Evolutionary conservation across 2,888 invertebrate species (phyloP).

Genomic region (Pedicia rivosa): DNA sequence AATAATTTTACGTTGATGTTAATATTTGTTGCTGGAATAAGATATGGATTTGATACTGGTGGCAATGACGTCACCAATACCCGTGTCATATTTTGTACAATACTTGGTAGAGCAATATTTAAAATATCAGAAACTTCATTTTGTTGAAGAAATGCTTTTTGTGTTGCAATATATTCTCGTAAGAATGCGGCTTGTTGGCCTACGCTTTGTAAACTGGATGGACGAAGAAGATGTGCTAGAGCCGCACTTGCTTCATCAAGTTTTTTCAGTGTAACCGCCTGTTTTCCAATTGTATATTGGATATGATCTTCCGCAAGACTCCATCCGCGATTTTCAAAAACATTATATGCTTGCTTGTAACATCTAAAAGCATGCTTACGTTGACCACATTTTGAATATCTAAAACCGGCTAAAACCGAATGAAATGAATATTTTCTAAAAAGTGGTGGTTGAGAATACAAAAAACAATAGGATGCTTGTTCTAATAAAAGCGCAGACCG

Average conservation of each 20-base stretch:
- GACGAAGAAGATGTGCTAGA: conserved; percentile 60
- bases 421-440: conserved; percentile 91
- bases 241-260: conserved; percentile 53
- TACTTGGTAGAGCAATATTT: conserved; percentile 56
- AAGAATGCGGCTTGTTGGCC: conserved; percentile 67
- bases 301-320: conserved; percentile 90
- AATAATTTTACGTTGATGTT: conserved; percentile 19
- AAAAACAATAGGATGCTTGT: conserved; percentile 87
- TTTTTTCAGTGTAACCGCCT: conserved; percentile 67
- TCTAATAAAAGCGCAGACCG: conserved; percentile 86
- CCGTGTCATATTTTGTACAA: conserved; percentile 49
- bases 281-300: conserved; percentile 82
- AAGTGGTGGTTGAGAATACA: conserved; percentile 47
- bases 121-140: conserved; percentile 33
- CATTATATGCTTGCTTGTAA: conserved; percentile 83
- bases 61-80: conserved; percentile 36
- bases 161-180: conserved; percentile 72
- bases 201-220: conserved; percentile 51
- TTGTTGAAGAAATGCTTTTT: conserved; percentile 46
- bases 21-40: conserved; percentile 26
- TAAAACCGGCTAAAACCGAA: conserved; percentile 89
- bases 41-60: conserved; percentile 19
- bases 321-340: conserved; percentile 57
- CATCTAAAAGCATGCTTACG: conserved; percentile 82
- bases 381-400: conserved; percentile 86